Conservation (phyloP, 2,113 vertebrate species). For the Rana temporaria region DNA sequence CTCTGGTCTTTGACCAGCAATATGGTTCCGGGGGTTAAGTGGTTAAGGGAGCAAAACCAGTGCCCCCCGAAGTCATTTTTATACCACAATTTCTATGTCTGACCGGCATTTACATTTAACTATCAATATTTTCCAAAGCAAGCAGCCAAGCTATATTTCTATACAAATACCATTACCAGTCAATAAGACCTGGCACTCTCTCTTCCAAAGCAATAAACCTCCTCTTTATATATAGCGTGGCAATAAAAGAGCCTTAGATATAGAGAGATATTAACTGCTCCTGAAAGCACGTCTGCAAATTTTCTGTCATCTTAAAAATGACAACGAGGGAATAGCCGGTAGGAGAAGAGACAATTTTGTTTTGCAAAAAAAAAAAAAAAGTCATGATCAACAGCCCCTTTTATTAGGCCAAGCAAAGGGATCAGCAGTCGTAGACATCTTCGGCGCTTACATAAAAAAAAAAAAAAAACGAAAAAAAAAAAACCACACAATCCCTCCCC, state of each 20-base stretch:
- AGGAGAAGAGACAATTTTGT: not conserved
- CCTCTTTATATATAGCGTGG: not conserved
- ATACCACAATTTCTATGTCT: too few relatives aligned
- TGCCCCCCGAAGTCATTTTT: too few relatives aligned
- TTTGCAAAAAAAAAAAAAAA: conserved; percentile 33
- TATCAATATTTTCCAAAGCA: not conserved
- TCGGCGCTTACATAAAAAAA: conserved; percentile 15
- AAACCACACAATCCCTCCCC: not conserved
- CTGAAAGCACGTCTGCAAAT: conserved; percentile 28
- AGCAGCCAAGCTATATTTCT: not conserved
- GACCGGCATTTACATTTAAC: not conserved
- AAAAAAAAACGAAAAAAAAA: too few relatives aligned
- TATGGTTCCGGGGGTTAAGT: too few relatives aligned
- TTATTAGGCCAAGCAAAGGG: conserved; percentile 18
- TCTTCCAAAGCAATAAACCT: not conserved
- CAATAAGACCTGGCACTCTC: not conserved
- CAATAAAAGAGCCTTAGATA: conserved; percentile 7
- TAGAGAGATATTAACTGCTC: conserved; percentile 12
- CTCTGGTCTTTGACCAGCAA: too few relatives aligned
- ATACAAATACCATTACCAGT: not conserved
- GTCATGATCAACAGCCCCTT: conserved; percentile 40
- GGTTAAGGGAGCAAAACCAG: too few relatives aligned
- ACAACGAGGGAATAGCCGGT: not conserved
- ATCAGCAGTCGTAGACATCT: not conserved
- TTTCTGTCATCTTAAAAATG: conserved; percentile 16